Percentiles rank a stretch among this genome's conserved stretches.
These are phyloP conservation scores for Zosterops japonicus DNA, from an alignment of 2,113 vertebrate genomes.

Conservation along the genomic window DNA sequence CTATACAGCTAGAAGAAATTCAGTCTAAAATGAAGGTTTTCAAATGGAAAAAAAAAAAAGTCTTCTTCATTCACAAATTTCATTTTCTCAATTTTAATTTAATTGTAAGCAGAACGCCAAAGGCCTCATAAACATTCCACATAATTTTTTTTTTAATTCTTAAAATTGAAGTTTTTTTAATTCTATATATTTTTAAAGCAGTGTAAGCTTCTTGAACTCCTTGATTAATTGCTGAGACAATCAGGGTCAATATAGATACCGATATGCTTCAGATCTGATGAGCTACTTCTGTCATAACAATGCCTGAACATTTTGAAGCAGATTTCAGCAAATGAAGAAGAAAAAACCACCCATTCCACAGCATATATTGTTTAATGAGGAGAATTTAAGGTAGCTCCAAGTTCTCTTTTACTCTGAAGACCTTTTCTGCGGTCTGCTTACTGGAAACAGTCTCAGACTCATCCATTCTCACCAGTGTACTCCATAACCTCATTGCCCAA, in stretches of 20 bases:
- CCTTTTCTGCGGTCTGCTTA: background rate
- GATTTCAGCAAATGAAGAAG: background rate
- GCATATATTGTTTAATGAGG: background rate
- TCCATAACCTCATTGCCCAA: background rate
- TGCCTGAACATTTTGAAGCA: background rate
- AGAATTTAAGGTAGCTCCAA: background rate
- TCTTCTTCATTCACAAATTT: background rate
- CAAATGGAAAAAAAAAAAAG: background rate
- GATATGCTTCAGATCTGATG: background rate
- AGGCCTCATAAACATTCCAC: background rate
- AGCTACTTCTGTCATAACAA: background rate
- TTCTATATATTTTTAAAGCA: background rate
- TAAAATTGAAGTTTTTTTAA: background rate
- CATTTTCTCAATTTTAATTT: background rate
- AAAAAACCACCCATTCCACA: background rate
- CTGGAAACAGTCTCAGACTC: background rate
- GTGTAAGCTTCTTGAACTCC: background rate
- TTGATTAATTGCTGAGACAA: background rate
- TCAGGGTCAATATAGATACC: background rate
- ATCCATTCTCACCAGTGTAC: background rate
- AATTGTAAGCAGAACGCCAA: background rate
- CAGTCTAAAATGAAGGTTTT: background rate
- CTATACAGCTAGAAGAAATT: background rate
- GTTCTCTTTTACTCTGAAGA: background rate
- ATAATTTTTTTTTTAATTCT: background rate